Base-by-base conservation (phyloP, 1,140 invertebrate species). In the Leptoteleia sp. region DNA sequence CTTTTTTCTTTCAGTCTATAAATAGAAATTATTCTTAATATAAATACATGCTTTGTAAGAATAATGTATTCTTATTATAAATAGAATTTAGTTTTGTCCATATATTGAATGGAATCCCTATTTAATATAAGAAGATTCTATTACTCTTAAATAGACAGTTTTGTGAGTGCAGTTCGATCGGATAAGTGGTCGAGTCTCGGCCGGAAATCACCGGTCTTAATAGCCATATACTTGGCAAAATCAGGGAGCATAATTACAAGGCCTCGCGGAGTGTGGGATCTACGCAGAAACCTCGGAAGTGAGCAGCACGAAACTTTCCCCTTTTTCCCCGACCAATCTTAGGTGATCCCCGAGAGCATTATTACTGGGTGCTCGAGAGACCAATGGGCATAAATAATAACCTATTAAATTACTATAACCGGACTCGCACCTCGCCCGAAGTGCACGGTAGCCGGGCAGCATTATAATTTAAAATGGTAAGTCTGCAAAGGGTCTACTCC, bases 381-480 rank as follows among this genome's bases (percentile, higher is more conserved):
- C 54, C 29, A 15, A 35, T 35, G 54, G 25, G 37, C 29, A 72
- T 62, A 62, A 72, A 62, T 72, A 62, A 62, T 47, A 45, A 16
- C 19, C 57, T 54, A 52, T 72, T 72, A 62, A 72, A 55, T 62
- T 62, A 47, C 48, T 72, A 47, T 72, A 72, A 62, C 55, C 37
- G 29, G 4, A 19, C 43, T 48, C 19, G 33, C 59, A 64, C 55
- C 55, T 59, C 57, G 15, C 33, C 13, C 31, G 9, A 3, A 40
- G 27, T 43, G 35, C 35, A 37, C 57, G 33, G 68, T 62, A 72
- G 55, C 48, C 25, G 48, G 11, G 37, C 67, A 52, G 52, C 55
- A 47, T 72, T 72, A 55, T 55, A 61, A 72, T 62, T 72, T 55
- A 55, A 45, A 61, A 72, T 48, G 35, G 8, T 45, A 38, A 54